phyloP scores from a whole-genome alignment of 2,113 vertebrate genomes.

The Rallus limicola region DNA sequence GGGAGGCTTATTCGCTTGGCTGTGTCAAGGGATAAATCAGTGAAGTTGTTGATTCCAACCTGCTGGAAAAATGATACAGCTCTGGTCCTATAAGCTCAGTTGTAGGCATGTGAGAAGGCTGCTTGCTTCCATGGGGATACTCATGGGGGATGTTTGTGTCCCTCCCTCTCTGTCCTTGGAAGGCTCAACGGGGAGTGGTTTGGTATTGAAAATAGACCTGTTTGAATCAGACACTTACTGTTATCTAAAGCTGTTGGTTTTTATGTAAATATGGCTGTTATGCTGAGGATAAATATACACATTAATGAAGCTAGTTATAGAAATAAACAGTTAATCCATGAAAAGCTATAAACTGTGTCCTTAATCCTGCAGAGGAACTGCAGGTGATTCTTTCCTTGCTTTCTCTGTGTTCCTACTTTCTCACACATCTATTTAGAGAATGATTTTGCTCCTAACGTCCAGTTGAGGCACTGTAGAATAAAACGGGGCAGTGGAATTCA shows the following conservation, averaged over 20 bases:
- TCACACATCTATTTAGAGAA: background rate
- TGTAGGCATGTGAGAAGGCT: background rate
- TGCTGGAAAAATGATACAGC: background rate
- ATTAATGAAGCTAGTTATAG: background rate
- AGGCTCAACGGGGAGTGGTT: background rate
- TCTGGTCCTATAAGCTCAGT: background rate
- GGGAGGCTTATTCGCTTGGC: background rate
- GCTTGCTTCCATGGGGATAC: background rate
- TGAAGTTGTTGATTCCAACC: background rate
- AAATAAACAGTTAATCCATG: background rate
- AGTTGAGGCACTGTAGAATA: background rate
- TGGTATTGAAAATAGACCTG: background rate
- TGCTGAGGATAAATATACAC: background rate
- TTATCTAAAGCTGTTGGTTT: background rate
- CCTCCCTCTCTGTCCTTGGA: background rate
- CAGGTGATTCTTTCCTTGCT: background rate
- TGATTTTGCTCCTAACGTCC: background rate
- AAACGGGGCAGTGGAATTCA: background rate
- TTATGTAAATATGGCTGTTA: background rate
- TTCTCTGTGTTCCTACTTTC: background rate
- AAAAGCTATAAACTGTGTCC: background rate
- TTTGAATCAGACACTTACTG: background rate
- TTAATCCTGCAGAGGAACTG: background rate
- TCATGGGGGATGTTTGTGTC: background rate
- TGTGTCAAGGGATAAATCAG: background rate